A percentile compares a stretch with the other conserved stretches of the same genome.
These are phyloP conservation scores for Chymomyza procnemis DNA, from an alignment of 2,888 invertebrate species.

Conservation along the genomic window DNA sequence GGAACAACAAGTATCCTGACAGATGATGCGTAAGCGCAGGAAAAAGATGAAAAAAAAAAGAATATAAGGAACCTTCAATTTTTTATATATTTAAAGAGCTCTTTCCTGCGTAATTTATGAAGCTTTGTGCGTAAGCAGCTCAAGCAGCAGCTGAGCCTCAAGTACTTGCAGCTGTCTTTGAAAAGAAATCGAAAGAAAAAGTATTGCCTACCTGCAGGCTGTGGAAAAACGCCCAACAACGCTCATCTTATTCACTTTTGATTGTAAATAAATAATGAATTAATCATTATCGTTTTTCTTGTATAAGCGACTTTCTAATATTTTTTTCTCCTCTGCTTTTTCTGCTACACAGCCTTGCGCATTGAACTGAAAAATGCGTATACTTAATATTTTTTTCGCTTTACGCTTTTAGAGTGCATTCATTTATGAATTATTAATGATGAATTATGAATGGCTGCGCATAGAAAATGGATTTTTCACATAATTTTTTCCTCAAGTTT, in stretches of 20 bases:
- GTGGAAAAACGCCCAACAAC: background rate
- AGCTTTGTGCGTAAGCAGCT: too few relatives aligned
- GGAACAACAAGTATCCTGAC: slow-evolving; percentile 26
- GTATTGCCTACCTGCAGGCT: slow-evolving; percentile 2
- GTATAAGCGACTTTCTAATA: slow-evolving; percentile 20
- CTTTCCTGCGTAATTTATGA: background rate
- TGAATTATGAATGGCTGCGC: slow-evolving; percentile 36
- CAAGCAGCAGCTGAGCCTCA: background rate
- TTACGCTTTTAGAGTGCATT: slow-evolving; percentile 30
- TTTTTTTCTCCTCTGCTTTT: slow-evolving; percentile 8
- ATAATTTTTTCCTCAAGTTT: slow-evolving; percentile 10
- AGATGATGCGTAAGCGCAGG: slow-evolving; percentile 55
- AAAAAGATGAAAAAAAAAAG: background rate
- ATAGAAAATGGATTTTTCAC: background rate
- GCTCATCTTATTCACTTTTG: background rate
- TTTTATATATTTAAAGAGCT: background rate
- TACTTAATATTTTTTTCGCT: slow-evolving; percentile 7
- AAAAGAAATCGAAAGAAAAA: background rate
- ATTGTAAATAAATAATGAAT: slow-evolving; percentile 61
- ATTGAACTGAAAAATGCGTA: slow-evolving; percentile 45
- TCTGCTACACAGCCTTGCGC: too few relatives aligned
- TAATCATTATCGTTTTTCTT: slow-evolving; percentile 54
- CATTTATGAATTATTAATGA: slow-evolving; percentile 69
- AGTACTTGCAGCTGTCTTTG: background rate
- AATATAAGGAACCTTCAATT: background rate